Evolutionary conservation across 2,888 invertebrate species (phyloP), one percentile per base, ranked within the genome.

Genomic region (Argyra leucocephala): DNA sequence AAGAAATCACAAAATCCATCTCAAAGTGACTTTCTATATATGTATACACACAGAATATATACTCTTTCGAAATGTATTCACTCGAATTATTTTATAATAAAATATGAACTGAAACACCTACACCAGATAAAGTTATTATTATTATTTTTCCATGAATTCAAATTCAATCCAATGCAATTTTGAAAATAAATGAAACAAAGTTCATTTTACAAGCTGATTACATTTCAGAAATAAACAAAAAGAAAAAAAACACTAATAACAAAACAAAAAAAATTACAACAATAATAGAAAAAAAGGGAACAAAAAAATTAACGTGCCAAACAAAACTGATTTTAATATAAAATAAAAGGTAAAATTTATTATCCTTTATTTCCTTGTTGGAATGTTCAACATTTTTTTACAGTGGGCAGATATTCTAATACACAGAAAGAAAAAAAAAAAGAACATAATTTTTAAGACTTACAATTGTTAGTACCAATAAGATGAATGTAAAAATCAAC

Each of bases 241-340:
- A 12, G 18, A 18, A 12, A 48, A 48, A 48, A 48, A 18, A 48
- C 12, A 2, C 1, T 12, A 3, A 48, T 2, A 48, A 48, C 15
- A 48, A 48, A 2, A 15, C 5, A 3, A 9, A 12, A 9, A n/a
- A 18, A 48, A 48, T 5, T 48, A 15, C 3, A 48, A 48, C 15
- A 48, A n/a, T 3, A 48, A 37, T 37, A 37, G 18, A n/a, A 48
- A 48, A 48, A 18, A 12, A 48, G 48, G 48, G 48, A 48, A 48
- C 48, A 48, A 48, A 48, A 48, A 48, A 48, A 48, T 48, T 48
- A 48, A 48, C 48, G 48, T 48, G 48, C 48, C 48, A 48, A 48
- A 48, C 48, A 48, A 48, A 48, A 48, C 48, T 48, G 48, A 48
- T 48, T 48, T 48, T 48, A 48, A 48, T 48, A 48, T 48, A 48